phyloP scores from a whole-genome alignment of 2,888 invertebrate genomes.

The Ernsta delagoae region DNA sequence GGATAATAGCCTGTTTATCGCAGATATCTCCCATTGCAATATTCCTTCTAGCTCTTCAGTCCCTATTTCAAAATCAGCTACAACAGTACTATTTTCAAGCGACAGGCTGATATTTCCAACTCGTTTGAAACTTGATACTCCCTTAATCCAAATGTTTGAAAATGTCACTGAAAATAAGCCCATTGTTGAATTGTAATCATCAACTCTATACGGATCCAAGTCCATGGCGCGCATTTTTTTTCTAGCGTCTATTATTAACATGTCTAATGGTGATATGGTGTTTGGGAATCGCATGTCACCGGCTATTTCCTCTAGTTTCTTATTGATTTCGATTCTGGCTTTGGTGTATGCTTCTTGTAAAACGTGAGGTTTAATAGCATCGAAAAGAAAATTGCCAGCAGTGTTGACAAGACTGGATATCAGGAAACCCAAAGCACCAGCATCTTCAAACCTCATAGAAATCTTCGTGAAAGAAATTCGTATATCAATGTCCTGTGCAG shows the following conservation, averaged over 20 bases:
- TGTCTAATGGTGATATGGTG: constrained; percentile 91
- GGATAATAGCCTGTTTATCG: constrained; percentile 85
- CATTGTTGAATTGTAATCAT: constrained; percentile 76
- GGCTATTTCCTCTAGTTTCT: constrained; percentile 86
- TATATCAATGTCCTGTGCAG: constrained; percentile 89
- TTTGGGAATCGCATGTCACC: constrained; percentile 87
- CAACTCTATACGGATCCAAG: constrained; percentile 87
- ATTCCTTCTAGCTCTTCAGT: constrained; percentile 88
- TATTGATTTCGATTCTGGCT: constrained; percentile 87
- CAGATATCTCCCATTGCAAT: constrained; percentile 88
- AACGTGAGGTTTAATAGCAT: constrained; percentile 91
- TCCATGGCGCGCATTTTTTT: constrained; percentile 83
- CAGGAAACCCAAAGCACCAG: constrained; percentile 87
- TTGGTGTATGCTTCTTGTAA: constrained; percentile 88
- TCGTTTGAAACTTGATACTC: constrained; percentile 89
- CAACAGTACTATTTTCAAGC: constrained; percentile 86
- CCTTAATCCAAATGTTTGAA: constrained; percentile 88
- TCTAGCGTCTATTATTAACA: constrained; percentile 88
- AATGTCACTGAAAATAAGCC: constrained; percentile 87
- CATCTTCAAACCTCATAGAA: constrained; percentile 89
- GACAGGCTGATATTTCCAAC: constrained; percentile 88
- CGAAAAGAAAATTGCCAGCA: constrained; percentile 90
- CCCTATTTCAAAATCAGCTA: constrained; percentile 86
- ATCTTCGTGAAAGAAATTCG: constrained; percentile 89
- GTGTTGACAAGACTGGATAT: constrained; percentile 89